Evolutionary conservation across 2,888 invertebrate species (phyloP).

Genomic region (Asteroscopus sphinx): DNA sequence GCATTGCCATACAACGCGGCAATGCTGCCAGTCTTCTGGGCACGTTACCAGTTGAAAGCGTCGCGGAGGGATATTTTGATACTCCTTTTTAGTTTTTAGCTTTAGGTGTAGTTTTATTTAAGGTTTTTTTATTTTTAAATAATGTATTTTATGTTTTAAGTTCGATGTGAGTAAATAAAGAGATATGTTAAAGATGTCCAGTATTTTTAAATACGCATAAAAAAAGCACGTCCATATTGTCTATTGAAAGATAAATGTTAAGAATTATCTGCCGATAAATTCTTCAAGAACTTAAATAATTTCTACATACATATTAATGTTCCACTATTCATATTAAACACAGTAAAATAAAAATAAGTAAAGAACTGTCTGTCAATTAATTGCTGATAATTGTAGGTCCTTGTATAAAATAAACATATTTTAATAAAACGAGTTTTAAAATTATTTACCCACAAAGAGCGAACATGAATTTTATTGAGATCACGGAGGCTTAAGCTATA

Average conservation of each 20-base stretch:
- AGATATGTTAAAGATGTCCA: no score
- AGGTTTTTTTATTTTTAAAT: no score
- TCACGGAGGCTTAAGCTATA: slow-evolving; percentile 1
- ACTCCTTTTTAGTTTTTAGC: no score
- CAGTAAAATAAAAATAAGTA: not conserved
- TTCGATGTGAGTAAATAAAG: no score
- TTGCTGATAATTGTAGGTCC: not conserved
- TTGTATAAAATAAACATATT: slow-evolving; percentile 1
- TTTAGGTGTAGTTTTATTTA: no score
- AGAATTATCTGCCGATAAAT: not conserved
- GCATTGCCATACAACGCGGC: no score
- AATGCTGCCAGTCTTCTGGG: no score
- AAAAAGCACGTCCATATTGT: no score
- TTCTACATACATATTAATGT: not conserved
- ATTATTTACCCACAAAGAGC: not conserved
- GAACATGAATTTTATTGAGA: slow-evolving; percentile 9
- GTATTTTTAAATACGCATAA: no score
- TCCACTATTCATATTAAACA: not conserved
- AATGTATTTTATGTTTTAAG: no score
- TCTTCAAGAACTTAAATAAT: not conserved
- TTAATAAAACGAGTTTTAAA: slow-evolving; percentile 17
- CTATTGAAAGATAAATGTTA: not conserved
- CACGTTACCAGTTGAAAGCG: no score
- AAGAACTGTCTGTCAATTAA: slow-evolving; percentile 8
- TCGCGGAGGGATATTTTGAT: no score